These are phyloP conservation scores for Oppia nitens DNA, from an alignment of 1,140 invertebrate genomes.

Conservation along the genomic window DNA sequence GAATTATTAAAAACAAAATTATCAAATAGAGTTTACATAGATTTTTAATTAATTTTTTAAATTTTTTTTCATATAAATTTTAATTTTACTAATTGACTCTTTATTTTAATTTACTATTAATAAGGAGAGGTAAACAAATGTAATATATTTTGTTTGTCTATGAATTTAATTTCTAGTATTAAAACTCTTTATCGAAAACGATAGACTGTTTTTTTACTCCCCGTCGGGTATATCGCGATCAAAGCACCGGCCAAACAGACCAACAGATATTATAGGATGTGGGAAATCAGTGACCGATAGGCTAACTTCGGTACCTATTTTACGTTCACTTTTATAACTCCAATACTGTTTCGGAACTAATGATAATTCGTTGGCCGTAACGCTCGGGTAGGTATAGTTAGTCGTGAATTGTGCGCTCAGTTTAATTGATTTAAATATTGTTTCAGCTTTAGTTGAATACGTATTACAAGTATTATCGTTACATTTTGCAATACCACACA, in stretches of 20 bases:
- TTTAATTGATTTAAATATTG: background rate
- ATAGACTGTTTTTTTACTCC: no score
- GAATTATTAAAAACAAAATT: no score
- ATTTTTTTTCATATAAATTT: no score
- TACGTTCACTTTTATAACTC: constrained; percentile 2
- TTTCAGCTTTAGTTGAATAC: background rate
- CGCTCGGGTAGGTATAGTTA: constrained; percentile 2
- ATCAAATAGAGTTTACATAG: no score
- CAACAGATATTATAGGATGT: background rate
- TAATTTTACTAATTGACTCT: no score
- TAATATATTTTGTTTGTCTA: no score
- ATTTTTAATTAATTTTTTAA: no score
- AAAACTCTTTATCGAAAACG: no score
- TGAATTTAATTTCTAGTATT: no score
- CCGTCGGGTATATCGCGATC: constrained; percentile 5
- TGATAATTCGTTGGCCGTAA: constrained; percentile 1
- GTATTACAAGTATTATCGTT: background rate
- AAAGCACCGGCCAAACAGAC: constrained; percentile 9
- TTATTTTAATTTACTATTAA: no score
- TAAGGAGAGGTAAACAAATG: no score
- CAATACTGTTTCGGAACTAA: background rate
- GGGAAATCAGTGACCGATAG: background rate
- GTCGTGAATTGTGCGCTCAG: constrained; percentile 3
- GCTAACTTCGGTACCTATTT: background rate
- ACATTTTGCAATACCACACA: constrained; percentile 15